A percentile compares a stretch with the other conserved stretches of the same genome.
Conservation (phyloP, 2,797 vertebrate species). For the Notolepis coatsorum region DNA sequence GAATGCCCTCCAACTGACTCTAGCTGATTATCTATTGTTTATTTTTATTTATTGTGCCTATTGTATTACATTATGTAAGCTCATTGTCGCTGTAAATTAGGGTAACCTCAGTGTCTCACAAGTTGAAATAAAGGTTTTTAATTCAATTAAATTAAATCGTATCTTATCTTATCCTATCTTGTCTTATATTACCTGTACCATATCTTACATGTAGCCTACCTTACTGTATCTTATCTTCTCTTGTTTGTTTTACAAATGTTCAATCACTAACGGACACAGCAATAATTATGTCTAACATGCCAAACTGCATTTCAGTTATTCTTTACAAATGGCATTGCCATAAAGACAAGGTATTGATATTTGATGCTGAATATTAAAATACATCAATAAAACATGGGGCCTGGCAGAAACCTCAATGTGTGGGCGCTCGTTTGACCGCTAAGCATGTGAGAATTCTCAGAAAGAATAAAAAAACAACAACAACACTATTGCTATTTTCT, state of each 20-base stretch:
- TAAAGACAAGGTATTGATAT: slow-evolving; percentile 61
- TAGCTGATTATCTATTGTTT: too few relatives aligned
- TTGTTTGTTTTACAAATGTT: slow-evolving; percentile 51
- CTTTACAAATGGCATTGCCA: slow-evolving; percentile 54
- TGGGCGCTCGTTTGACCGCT: slow-evolving; percentile 28
- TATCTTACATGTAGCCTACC: too few relatives aligned
- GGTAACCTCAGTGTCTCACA: too few relatives aligned
- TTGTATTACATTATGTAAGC: too few relatives aligned
- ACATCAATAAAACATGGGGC: slow-evolving; percentile 79
- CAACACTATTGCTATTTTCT: slow-evolving; percentile 32
- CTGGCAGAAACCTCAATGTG: slow-evolving; percentile 53
- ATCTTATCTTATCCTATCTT: too few relatives aligned
- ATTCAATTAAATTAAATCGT: too few relatives aligned
- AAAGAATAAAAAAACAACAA: slow-evolving; percentile 51
- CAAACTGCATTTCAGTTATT: slow-evolving; percentile 55
- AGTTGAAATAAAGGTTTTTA: too few relatives aligned
- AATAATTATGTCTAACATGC: slow-evolving; percentile 48
- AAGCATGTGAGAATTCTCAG: slow-evolving; percentile 43
- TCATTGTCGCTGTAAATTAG: too few relatives aligned
- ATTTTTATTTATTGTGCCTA: too few relatives aligned
- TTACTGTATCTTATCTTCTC: too few relatives aligned
- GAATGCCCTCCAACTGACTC: too few relatives aligned
- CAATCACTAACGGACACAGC: slow-evolving; percentile 38
- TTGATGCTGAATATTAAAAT: slow-evolving; percentile 62
- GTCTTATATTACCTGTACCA: too few relatives aligned